Conservation (phyloP, 2,888 invertebrate genomes). For the Polymixis flavicincta region DNA sequence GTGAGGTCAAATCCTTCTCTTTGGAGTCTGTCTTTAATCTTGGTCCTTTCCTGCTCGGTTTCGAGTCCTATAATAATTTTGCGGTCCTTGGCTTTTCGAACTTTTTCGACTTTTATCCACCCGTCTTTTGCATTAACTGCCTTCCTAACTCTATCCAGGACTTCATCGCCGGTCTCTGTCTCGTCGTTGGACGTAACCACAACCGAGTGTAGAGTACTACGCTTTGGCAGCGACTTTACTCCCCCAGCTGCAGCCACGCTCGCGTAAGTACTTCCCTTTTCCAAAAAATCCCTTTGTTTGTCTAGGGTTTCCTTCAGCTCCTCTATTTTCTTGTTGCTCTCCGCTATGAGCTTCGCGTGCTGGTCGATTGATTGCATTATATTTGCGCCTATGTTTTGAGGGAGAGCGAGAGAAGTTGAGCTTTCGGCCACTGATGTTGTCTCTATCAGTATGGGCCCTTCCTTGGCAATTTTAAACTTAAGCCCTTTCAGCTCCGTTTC, state of each 20-base stretch:
- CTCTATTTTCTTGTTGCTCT: background rate
- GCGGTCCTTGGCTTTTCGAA: no score
- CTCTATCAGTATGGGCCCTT: background rate
- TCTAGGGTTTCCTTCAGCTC: background rate
- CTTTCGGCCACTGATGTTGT: background rate
- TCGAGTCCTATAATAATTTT: no score
- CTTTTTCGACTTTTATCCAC: no score
- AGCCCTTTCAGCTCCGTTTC: background rate
- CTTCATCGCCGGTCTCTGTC: no score
- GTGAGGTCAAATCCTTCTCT: background rate
- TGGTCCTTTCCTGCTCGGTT: no score
- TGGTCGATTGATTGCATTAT: background rate
- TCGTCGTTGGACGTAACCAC: no score
- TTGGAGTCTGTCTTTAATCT: background rate
- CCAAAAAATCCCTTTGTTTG: background rate
- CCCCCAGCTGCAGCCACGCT: background rate
- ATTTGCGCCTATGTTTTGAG: background rate
- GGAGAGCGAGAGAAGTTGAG: background rate
- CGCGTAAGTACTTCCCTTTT: background rate
- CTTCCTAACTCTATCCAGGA: no score
- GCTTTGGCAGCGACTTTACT: no score
- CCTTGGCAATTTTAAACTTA: background rate
- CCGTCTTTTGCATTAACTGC: no score
- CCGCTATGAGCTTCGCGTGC: background rate
- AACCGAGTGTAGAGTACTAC: no score